Evolutionary conservation across 2,113 vertebrate genomes (phyloP).

Genomic region (Piliocolobus tephrosceles): DNA sequence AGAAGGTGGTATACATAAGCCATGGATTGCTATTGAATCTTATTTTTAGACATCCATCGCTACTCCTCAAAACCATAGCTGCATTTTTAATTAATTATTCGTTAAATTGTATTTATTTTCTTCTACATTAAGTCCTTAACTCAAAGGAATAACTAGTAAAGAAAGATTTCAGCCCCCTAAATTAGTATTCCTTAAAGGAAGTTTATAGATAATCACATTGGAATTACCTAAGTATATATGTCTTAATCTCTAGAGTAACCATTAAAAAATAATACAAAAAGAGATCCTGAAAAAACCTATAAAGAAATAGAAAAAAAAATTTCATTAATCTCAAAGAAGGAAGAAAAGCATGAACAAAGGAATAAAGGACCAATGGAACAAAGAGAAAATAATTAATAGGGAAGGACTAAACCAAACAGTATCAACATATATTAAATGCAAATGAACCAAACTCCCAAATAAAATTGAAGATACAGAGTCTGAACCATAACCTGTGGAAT

Average conservation of each 20-base stretch:
- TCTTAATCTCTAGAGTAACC: not conserved
- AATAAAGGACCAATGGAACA: not conserved
- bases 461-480: not conserved
- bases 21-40: not conserved
- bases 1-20: not conserved
- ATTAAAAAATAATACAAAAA: slow-evolving; percentile 1
- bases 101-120: no score
- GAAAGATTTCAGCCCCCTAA: not conserved
- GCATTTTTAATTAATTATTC: not conserved
- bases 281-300: not conserved
- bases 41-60: not conserved
- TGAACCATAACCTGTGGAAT: not conserved
- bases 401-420: not conserved
- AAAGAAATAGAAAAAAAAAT: not conserved
- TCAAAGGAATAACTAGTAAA: not conserved
- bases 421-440: not conserved
- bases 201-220: not conserved
- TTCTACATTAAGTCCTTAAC: not conserved
- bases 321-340: not conserved
- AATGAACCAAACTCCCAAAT: not conserved
- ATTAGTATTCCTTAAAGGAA: not conserved
- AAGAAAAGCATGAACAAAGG: not conserved
- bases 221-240: not conserved
- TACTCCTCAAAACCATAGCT: not conserved
- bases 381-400: not conserved